Percentiles rank a stretch among this genome's conserved stretches.
Evolutionary conservation across 2,113 vertebrate species (phyloP).

Genomic region (Sclerurus mexicanus): DNA sequence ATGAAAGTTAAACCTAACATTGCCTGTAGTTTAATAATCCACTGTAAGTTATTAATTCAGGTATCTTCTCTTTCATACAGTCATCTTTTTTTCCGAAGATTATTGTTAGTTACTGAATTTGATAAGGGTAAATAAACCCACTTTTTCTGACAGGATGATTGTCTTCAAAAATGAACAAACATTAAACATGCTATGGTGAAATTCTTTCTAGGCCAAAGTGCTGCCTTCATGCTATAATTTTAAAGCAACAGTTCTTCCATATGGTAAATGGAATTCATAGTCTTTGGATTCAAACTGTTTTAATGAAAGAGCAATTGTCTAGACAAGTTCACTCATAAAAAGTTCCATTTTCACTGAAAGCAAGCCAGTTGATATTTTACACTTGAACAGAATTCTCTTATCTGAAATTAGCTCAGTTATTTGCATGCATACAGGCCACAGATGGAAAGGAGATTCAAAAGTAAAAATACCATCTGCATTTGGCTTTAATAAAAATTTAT

Average conservation of each 20-base stretch:
- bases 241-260: conserved; percentile 40
- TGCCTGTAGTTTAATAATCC: not conserved
- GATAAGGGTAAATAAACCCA: not conserved
- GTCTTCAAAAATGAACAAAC: not conserved
- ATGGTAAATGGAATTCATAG: conserved; percentile 36
- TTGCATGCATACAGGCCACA: conserved; percentile 37
- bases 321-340: conserved; percentile 45
- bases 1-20: not conserved
- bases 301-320: conserved; percentile 53
- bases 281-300: conserved; percentile 32
- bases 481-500: conserved; percentile 41
- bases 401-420: conserved; percentile 60
- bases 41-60: not conserved
- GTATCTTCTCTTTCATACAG: not conserved
- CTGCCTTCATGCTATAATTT: conserved; percentile 9
- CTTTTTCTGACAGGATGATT: not conserved
- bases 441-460: conserved; percentile 52
- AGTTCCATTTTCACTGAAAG: conserved; percentile 30
- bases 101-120: not conserved
- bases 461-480: conserved; percentile 51
- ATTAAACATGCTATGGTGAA: not conserved
- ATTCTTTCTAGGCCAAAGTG: not conserved
- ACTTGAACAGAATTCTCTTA: conserved; percentile 18
- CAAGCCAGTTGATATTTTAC: conserved; percentile 19
- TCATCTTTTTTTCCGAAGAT: not conserved